Evolutionary conservation across 2,797 vertebrate genomes (phyloP), one percentile per base, ranked within the genome.

Genomic region (Anolis apletophallus): DNA sequence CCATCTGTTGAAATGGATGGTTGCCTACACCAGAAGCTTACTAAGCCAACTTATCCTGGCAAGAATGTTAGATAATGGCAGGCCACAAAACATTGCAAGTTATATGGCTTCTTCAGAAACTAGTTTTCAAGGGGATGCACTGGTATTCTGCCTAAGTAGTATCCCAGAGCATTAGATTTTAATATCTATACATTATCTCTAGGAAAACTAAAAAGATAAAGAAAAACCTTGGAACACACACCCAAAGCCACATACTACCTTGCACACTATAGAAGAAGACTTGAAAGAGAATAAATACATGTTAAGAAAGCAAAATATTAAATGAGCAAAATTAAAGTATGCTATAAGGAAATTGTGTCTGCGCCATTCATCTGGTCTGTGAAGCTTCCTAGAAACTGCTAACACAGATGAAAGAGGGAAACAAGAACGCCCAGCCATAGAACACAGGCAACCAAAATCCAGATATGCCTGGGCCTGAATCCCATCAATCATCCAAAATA

Each of bases 1-100:
- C 94, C 93, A 95, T 95, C 94, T 96, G 94, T 90, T 90, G 88
- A 86, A 7, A 61, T 93, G 94, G 94, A 93, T 72, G 46, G 1
- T 74, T 94, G 93, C 94, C 95, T 88, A 83, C 83, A 76, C 88
- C 71, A 80, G 1, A 54, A 23, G 8, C 88, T 94, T 90, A 91
- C 59, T 32, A 75, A 90, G 88, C 84, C 89, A 0, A 67, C 77
- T 59, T 55, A 1, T 85, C 1, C 0, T 84, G 90, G 89, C 80
- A 64, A 61, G 32, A 93, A 2, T 13, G 57, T 74, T 88, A 82
- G 89, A 89, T 78, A 26, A 90, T 79, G 90, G 7, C 21, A 32
- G 76, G 50, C 80, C 91, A 91, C 92, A 91, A 93, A 93, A 92
- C 78, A 91, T 75, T 91, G 85, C 74, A 86, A 82, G 89, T 91